Evolutionary conservation across 2,888 invertebrate species (phyloP).

Genomic region (Sinotaia quadrata): DNA sequence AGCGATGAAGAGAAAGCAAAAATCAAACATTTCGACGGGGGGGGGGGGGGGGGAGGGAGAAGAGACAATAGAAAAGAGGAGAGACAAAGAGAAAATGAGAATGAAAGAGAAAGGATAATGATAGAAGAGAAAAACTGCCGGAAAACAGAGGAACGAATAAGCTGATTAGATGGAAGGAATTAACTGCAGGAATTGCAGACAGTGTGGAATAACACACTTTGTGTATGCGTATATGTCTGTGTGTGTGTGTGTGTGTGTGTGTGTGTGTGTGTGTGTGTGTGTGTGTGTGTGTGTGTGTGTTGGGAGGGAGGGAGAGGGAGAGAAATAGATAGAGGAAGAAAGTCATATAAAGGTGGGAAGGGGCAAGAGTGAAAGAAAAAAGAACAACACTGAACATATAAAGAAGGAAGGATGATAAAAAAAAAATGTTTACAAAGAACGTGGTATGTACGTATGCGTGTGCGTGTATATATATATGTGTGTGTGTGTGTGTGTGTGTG

Average conservation of each 20-base stretch:
- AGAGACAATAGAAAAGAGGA: background rate
- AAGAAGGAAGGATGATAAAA: too few species aligned
- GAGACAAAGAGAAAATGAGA: background rate
- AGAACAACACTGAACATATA: too few species aligned
- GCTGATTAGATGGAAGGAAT: too few species aligned
- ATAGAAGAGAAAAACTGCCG: too few species aligned
- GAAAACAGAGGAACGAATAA: too few species aligned
- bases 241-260: background rate
- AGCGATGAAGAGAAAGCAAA: background rate
- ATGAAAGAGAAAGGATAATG: too few species aligned
- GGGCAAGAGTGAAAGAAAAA: too few species aligned
- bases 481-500: slow-evolving; percentile 4
- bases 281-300: slow-evolving; percentile 1
- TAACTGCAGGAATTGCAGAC: too few species aligned
- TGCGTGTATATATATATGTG: background rate
- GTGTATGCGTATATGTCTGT: background rate
- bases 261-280: background rate
- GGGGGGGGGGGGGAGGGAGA: background rate
- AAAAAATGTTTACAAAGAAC: too few species aligned
- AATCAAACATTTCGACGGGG: background rate
- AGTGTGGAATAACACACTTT: too few species aligned
- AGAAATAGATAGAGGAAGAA: background rate
- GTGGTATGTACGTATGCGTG: background rate
- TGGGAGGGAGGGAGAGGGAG: background rate
- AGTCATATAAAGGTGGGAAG: too few species aligned